Evolutionary conservation across 2,888 invertebrate genomes (phyloP), one percentile per base, ranked within the genome.

Genomic region (Anarsia innoxiella): DNA sequence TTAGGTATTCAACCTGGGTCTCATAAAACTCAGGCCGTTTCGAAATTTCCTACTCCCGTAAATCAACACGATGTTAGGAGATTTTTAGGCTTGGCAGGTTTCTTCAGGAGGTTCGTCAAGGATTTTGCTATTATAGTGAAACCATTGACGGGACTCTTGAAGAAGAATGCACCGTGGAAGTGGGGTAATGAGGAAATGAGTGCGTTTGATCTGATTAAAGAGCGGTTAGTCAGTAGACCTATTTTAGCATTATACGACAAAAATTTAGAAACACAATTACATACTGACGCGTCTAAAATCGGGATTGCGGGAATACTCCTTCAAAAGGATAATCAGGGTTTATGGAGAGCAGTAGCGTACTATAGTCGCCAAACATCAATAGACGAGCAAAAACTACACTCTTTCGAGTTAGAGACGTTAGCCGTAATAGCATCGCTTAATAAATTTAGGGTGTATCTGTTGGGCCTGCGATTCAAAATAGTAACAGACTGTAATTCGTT

Each of bases 321-420:
- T 4, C 59, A 45, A 31, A 2, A 2, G 1, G n/a, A n/a, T n/a
- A 42, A n/a, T n/a, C n/a, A 53, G 23, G 35, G 31, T 6, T 9
- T 26, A 0, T 23, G 47, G 4, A 31, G 31, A 9, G 63, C 65
- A 1, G 52, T 67, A 1, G 15, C 38, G 1, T 59, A 50, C 29
- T 66, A 48, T 38, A 67, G 63, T 40, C 30, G 51, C 6, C 51
- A 51, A 2, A 57, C 58, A 0, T 44, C 42, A 13, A 23, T 14
- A 1, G 53, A 52, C n/a, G 59, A 60, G 56, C 31, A 35, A 1
- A 23, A 43, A 1, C 64, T 53, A 33, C 54, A 53, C 54, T 68
- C 42, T 50, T 70, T 66, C 37, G 65, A 70, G 27, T 44, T 69
- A 0, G 46, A 69, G 39, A 62, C 63, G 0, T 38, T 67, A 1